Base-by-base conservation (phyloP, 2,888 invertebrate genomes). In the Trissolcus japonicus region DNA sequence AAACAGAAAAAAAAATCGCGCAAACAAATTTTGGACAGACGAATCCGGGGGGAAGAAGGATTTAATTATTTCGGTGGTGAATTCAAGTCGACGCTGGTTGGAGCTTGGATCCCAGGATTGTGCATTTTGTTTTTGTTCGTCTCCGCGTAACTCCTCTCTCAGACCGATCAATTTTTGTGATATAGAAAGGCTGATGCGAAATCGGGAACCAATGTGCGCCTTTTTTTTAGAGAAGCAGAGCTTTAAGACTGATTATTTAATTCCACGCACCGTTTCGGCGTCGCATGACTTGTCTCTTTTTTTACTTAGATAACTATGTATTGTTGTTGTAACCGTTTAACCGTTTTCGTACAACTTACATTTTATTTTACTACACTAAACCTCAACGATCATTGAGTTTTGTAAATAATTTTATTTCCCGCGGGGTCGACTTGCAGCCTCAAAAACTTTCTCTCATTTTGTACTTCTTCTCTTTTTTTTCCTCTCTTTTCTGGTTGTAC, bases 161-260 rank as follows among this genome's bases (percentile, higher is more conserved):
- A 60, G 40, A 65, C 55, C 60, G 69, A 66, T 71, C 16, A 53
- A 76, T 71, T 67, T 25, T 76, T 76, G 76, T 76, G 76, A 72
- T 76, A 76, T 68, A 63, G 76, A 72, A 76, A 76, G 72, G 76
- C 76, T 76, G 76, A 76, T n/a, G 59, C 54, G 75, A 56, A 76
- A 61, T 71, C 50, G 71, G 59, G 71, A 76, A 48, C 9, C 67
- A 76, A n/a, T 62, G 66, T 57, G 76, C 67, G 67, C 66, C 77
- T 67, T 79, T 54, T 74, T n/a, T 21, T 54, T 74, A 74, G 76
- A 74, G 71, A 74, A 76, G 69, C 56, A 77, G 71, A 76, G 71
- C 63, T 62, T 71, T 51, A 79, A 79, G 76, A 79, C 79, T 77
- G 77, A 77, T 63, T 71, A 79, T 75, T 79, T 79, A 76, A 75